Percentiles rank a stretch among this genome's conserved stretches.
Conservation (phyloP, 2,113 vertebrate species). For the Cynocephalus volans region DNA sequence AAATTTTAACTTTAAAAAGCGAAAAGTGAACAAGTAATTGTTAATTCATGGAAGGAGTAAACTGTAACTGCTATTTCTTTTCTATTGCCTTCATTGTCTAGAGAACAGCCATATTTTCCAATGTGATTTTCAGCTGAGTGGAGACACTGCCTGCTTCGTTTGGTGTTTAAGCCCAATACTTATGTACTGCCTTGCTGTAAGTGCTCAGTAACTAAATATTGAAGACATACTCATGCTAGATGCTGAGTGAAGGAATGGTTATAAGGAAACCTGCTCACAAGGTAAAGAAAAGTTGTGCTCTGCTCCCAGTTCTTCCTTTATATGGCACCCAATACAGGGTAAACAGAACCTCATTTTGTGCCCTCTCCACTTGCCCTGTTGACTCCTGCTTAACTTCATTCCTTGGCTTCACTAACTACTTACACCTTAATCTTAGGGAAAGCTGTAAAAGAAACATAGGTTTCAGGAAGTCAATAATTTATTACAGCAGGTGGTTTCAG, state of each 20-base stretch:
- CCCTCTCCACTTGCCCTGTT: too few species aligned
- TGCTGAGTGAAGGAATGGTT: not conserved
- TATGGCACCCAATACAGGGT: not conserved
- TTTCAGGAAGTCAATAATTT: too few species aligned
- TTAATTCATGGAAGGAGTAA: not conserved
- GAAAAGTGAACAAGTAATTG: not conserved
- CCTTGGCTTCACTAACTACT: too few species aligned
- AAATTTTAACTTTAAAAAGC: not conserved
- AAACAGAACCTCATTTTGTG: too few species aligned
- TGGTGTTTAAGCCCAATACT: not conserved
- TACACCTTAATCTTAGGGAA: too few species aligned
- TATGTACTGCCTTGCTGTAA: not conserved
- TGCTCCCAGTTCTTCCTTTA: not conserved
- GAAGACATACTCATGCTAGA: not conserved
- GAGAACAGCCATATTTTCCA: not conserved
- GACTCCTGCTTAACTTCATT: too few species aligned
- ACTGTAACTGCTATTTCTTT: not conserved
- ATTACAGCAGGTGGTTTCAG: too few species aligned
- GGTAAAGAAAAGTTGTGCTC: not conserved
- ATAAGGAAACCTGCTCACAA: not conserved
- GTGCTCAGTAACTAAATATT: not conserved
- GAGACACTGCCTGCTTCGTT: not conserved
- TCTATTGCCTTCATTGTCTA: not conserved
- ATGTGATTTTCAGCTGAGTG: not conserved
- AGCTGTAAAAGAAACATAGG: too few species aligned